Evolutionary conservation across 1,140 invertebrate genomes (phyloP), one percentile per base, ranked within the genome.

Genomic region (Chionoecetes opilio): DNA sequence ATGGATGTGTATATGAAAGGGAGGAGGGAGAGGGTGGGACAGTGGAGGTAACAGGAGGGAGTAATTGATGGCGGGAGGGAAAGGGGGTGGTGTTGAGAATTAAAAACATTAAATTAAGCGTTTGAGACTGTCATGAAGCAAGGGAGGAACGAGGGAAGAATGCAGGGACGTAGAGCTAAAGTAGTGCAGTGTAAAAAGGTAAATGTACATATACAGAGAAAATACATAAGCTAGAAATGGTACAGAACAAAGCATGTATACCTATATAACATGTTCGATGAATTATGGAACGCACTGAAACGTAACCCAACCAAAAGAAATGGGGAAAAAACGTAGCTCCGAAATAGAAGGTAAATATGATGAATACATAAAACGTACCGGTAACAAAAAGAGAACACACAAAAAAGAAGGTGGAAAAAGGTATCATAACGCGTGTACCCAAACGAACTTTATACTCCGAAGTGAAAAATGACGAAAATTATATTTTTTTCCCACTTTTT

Each of bases 51-150:
- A 9, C 21, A 53, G 46, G 46, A 17, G 21, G 21, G 63, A 75
- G 63, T 75, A 75, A 75, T 75, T 75, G 63, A 75, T 75, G 63
- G 63, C 26, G 63, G 63, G 21, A n/a, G 63, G 63, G 63, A n/a
- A 3, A 1, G 63, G 26, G 63, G n/a, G 21, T 46, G 41, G 21
- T 5, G 63, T n/a, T 21, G 9, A 75, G n/a, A 8, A 75, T 75
- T 75, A 75, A 75, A 75, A 75, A 75, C 63, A 75, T 75, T 26
- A 75, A 75, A 75, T 75, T 21, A 75, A 75, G 63, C 63, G 63
- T 75, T 75, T 75, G 63, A 75, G n/a, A 75, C 63, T 75, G 63
- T 21, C 63, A 75, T n/a, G n/a, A 75, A 26, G 63, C 21, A n/a
- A 75, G 63, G 21, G 63, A 75, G 63, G 63, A 75, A n/a, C 63